Evolutionary conservation across 2,888 invertebrate species (phyloP), one percentile per base, ranked within the genome.

Genomic region (Dione juno): DNA sequence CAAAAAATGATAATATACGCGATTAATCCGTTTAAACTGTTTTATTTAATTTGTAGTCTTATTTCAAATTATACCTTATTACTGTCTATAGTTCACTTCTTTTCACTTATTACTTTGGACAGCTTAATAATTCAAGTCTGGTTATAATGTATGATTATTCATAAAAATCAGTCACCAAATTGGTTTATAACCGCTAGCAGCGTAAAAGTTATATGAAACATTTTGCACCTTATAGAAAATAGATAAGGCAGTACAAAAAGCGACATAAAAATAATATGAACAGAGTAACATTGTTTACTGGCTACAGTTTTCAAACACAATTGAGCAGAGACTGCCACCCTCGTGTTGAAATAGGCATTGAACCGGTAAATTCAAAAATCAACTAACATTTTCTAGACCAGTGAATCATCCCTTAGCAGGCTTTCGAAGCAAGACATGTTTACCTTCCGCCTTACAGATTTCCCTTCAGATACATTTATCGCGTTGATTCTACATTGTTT

Each of bases 351-450:
- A 83, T 75, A 82, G 75, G 84, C 85, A 86, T 81, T 87, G 85
- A 84, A 86, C 88, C 85, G 86, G 88, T 87, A 90, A 91, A 91
- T 92, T 89, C 90, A 91, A 91, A 91, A 92, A 92, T 92, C 92
- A 91, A 92, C 89, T 91, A 90, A 90, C 88, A 89, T 90, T 91
- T 90, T 92, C 91, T 87, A 86, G 83, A 80, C 82, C 91, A 91
- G 84, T 91, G 91, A 89, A 82, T 88, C 85, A 86, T 85, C 88
- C 85, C 87, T 84, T 83, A 81, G 82, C 83, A 89, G 87, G 84
- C 84, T 88, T 87, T 85, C 69, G 64, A 65, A 70, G 82, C 81
- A 79, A 84, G 83, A 85, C 86, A 83, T 89, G 88, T 91, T 90
- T 90, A 85, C 86, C 83, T 85, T 88, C 82, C 85, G 82, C 84